Percentiles rank a stretch among this genome's conserved stretches.
These are phyloP conservation scores for Morinoia aosen DNA, from an alignment of 2,888 invertebrate genomes.

Conservation along the genomic window DNA sequence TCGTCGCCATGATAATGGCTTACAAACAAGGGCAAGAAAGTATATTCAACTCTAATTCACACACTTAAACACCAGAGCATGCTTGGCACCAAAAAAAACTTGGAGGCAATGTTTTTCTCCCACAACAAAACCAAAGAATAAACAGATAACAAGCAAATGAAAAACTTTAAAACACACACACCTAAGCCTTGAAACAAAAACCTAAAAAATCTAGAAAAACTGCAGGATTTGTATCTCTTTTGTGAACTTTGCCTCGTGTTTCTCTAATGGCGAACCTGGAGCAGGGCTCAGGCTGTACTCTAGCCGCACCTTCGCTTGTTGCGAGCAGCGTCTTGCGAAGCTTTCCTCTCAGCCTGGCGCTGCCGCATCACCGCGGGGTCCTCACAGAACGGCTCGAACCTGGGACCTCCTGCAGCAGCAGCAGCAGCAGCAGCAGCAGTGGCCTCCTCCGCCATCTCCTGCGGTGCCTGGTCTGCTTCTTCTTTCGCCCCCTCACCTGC, in stretches of 20 bases:
- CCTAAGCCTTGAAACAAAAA: too few relatives aligned
- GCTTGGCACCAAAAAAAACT: too few relatives aligned
- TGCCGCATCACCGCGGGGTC: constrained; percentile 59
- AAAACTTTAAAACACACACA: too few relatives aligned
- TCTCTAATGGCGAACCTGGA: too few relatives aligned
- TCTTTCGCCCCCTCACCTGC: not conserved
- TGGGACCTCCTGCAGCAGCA: not conserved
- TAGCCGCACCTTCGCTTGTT: not conserved
- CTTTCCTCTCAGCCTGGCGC: constrained; percentile 58
- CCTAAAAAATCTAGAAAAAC: too few relatives aligned
- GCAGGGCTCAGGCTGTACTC: not conserved
- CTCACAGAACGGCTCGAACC: constrained; percentile 60
- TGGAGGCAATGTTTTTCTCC: too few relatives aligned
- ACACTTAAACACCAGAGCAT: too few relatives aligned
- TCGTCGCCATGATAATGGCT: not conserved
- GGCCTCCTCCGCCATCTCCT: not conserved
- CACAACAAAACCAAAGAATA: too few relatives aligned
- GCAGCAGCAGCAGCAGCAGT: not conserved
- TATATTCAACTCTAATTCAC: too few relatives aligned
- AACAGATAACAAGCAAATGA: too few relatives aligned
- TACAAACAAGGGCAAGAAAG: not conserved
- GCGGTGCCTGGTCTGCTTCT: constrained; percentile 46
- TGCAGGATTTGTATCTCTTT: too few relatives aligned
- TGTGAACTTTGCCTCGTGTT: too few relatives aligned
- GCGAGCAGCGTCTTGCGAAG: constrained; percentile 53